Evolutionary conservation across 2,797 vertebrate species (phyloP).

Genomic region (Salarias fasciatus): DNA sequence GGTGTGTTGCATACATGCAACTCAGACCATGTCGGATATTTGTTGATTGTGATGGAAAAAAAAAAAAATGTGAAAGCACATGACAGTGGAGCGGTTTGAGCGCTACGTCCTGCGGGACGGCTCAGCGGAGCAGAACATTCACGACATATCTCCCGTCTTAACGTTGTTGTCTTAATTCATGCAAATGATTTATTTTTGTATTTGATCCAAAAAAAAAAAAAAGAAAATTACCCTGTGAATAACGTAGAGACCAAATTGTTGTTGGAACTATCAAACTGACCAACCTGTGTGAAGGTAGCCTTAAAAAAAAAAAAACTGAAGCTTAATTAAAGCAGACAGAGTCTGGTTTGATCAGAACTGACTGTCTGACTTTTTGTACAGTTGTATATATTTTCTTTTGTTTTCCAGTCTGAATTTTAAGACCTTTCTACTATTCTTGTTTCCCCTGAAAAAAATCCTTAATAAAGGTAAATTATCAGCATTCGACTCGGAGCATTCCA

Average conservation of each 20-base stretch:
- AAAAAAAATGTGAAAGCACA: conserved; percentile 57
- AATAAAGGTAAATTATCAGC: conserved; percentile 71
- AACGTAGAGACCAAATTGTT: conserved; percentile 68
- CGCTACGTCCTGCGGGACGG: no score
- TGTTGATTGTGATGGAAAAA: conserved; percentile 27
- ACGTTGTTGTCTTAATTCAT: conserved; percentile 60
- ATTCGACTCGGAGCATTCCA: conserved; percentile 13
- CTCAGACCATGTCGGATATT: conserved; percentile 22
- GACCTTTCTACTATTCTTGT: conserved; percentile 61
- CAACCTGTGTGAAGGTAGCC: conserved; percentile 56
- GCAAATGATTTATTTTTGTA: conserved; percentile 60
- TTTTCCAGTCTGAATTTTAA: conserved; percentile 22
- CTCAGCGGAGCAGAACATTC: no score
- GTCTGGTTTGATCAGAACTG: conserved; percentile 50
- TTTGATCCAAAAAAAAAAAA: conserved; percentile 29
- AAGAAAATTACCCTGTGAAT: conserved; percentile 17
- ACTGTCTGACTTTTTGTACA: conserved; percentile 66
- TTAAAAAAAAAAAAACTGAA: conserved; percentile 55
- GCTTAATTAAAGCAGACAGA: conserved; percentile 42
- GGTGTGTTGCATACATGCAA: conserved; percentile 48
- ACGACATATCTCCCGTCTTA: conserved; percentile 34
- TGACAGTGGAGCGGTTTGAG: conserved; percentile 4
- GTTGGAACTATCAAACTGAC: conserved; percentile 52
- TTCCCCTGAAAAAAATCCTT: conserved; percentile 41
- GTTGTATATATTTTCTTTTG: conserved; percentile 63